Percentiles rank a stretch among this genome's conserved stretches.
Conservation (phyloP, 1,140 invertebrate genomes). For the Thrips palmi region DNA sequence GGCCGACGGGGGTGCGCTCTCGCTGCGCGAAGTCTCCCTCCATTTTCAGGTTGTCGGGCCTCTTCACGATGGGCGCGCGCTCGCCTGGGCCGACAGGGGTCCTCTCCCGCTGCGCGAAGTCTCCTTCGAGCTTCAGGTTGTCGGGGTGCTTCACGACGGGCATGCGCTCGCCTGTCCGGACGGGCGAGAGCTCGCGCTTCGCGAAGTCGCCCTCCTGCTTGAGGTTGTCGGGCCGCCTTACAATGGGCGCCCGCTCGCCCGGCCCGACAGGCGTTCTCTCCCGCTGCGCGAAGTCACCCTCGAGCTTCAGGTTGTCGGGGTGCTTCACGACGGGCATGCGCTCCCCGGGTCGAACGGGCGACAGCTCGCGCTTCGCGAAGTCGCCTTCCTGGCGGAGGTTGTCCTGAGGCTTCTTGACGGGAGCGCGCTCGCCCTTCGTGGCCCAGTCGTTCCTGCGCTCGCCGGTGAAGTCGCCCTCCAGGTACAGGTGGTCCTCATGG, state of each 20-base stretch:
- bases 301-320: slow-evolving; percentile 25
- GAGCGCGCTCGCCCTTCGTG: slow-evolving; percentile 27
- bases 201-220: slow-evolving; percentile 26
- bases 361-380: slow-evolving; percentile 17
- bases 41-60: slow-evolving; percentile 28
- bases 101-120: slow-evolving; percentile 27
- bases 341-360: slow-evolving; percentile 23
- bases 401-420: slow-evolving; percentile 28
- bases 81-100: slow-evolving; percentile 20
- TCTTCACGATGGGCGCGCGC: slow-evolving; percentile 20
- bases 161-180: slow-evolving; percentile 24
- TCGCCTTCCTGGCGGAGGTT: slow-evolving; percentile 33
- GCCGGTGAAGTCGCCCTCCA: slow-evolving; percentile 32
- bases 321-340: slow-evolving; percentile 21
- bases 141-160: slow-evolving; percentile 22
- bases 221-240: slow-evolving; percentile 20
- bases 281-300: slow-evolving; percentile 27
- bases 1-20: slow-evolving; percentile 23
- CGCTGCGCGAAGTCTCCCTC: slow-evolving; percentile 40
- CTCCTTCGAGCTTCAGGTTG: slow-evolving; percentile 41
- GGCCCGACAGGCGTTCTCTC: too few species aligned
- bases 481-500: slow-evolving; percentile 31
- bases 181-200: slow-evolving; percentile 16
- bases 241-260: slow-evolving; percentile 19
- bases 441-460: slow-evolving; percentile 20